These are phyloP conservation scores for Nasonovia ribisnigri DNA, from an alignment of 2,888 invertebrate species.

Conservation along the genomic window DNA sequence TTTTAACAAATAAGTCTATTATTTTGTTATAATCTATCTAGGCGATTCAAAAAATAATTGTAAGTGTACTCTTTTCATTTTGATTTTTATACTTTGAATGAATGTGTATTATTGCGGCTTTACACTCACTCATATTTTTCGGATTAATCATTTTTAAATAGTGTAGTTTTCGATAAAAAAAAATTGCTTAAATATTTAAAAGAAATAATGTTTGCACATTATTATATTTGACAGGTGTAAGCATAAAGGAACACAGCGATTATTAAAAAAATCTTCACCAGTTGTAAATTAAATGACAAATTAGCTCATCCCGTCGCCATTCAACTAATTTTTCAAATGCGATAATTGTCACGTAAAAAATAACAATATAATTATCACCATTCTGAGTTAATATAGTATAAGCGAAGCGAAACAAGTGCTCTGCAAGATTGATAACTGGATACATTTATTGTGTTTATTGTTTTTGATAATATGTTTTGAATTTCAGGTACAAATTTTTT, in stretches of 20 bases:
- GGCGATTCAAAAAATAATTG: not conserved
- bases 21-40: not conserved
- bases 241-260: not conserved
- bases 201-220: not conserved
- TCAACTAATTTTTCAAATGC: not conserved
- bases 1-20: not conserved
- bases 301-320: not conserved
- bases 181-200: not conserved
- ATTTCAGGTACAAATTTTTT: not conserved
- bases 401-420: not conserved
- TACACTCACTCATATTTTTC: not conserved
- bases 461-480: not conserved
- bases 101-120: not conserved
- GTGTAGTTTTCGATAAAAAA: not conserved
- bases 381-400: not conserved
- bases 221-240: not conserved
- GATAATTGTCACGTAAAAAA: not conserved
- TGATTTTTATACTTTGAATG: not conserved
- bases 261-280: not conserved
- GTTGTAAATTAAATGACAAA: not conserved
- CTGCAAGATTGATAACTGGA: not conserved
- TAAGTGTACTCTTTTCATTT: not conserved
- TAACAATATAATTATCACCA: not conserved
- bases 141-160: too few species aligned
- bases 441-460: not conserved